Base-by-base conservation (phyloP, 2,113 vertebrate genomes). In the Nesogale talazaci region DNA sequence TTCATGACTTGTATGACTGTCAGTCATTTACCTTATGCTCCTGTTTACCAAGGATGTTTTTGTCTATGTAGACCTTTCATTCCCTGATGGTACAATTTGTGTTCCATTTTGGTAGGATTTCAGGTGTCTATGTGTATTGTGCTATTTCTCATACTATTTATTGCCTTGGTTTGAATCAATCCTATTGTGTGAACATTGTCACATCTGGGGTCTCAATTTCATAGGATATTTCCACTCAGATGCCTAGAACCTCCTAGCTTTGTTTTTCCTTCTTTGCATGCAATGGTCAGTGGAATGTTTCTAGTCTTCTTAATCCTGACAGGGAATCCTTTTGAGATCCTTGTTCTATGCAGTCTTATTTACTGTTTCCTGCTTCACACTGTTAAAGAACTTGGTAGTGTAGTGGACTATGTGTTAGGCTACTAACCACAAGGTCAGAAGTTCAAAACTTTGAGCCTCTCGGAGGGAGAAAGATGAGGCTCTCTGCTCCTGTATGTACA, bases 121-220 rank as follows among this genome's bases (percentile, higher is more conserved):
- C 75, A 11, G 14, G 25, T 25, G 23, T 27, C 80, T 31, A 63
- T 46, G 63, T 20, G 17, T 46, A 27, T 2, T 83, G 9, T 29
- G 82, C 8, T 2, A 79, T 25, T 70, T 77, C 89, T 83, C 17
- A 3, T 63, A 77, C n/a, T 63, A n/a, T 36, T 92, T 63, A n/a
- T 36, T 92, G 52, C 78, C 63, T 89, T 93, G n/a, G 22, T 75
- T 93, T 77, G 70, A 56, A 17, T 78, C 88, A 34, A 23, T 93
- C 69, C 1, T 42, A 79, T 19, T 40, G 17, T 6, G 27, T 90
- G 57, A 31, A 1, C 17, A 85, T 81, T 75, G 2, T 85, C 78
- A 82, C 83, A 87, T 89, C 29, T 75, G 38, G 36, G 23, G 2
- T 70, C 89, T 86, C n/a, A 74, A 22, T 82, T 52, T 91, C 38